phyloP scores from a whole-genome alignment of 2,888 invertebrate genomes.

The Tipula helvola region DNA sequence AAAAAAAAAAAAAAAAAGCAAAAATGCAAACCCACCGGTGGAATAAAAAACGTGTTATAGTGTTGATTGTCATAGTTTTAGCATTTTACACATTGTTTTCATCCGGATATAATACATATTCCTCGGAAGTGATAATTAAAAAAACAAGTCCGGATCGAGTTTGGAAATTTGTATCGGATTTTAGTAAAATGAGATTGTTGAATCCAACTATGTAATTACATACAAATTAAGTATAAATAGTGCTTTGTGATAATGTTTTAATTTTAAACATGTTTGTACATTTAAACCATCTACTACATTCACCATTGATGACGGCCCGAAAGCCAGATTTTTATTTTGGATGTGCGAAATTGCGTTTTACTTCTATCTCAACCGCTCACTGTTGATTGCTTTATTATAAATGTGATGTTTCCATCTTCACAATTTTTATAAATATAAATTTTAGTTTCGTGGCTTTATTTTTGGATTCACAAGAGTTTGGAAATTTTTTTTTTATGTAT shows the following conservation, averaged over 20 bases:
- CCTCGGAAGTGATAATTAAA: slow-evolving; percentile 39
- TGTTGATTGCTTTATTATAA: background rate
- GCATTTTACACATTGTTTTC: slow-evolving; percentile 26
- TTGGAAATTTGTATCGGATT: slow-evolving; percentile 66
- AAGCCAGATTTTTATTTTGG: background rate
- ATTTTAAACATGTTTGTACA: background rate
- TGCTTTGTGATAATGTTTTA: background rate
- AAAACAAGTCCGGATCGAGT: slow-evolving; percentile 45
- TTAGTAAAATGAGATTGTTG: slow-evolving; percentile 54
- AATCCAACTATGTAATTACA: slow-evolving; percentile 59
- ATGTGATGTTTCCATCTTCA: background rate
- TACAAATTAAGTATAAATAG: background rate
- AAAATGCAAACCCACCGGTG: slow-evolving; percentile 14
- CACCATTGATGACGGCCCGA: background rate
- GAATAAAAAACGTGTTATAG: slow-evolving; percentile 12
- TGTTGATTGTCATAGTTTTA: background rate
- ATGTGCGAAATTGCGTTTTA: background rate
- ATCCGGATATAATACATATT: slow-evolving; percentile 32
- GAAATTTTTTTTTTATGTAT: background rate
- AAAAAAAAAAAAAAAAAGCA: background rate
- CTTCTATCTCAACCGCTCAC: background rate
- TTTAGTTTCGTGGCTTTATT: background rate
- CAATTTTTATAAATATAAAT: background rate
- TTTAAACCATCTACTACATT: background rate
- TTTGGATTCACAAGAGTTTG: background rate